These are phyloP conservation scores for Orthosia cruda DNA, from an alignment of 2,888 invertebrate species.

Conservation along the genomic window DNA sequence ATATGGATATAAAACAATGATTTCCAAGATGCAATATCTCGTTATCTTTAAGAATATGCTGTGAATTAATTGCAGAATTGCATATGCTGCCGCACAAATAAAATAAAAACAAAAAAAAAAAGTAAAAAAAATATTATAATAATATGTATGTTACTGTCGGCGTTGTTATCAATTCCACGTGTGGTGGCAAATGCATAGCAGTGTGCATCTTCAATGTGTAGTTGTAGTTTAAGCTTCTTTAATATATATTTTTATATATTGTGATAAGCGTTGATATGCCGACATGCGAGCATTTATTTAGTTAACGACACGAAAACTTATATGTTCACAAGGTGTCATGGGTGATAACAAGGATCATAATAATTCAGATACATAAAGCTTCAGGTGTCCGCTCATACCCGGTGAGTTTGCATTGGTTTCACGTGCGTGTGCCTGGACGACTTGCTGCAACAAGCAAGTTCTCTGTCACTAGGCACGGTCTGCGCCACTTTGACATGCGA, in stretches of 20 bases:
- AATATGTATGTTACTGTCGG: constrained; percentile 79
- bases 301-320: constrained; percentile 84
- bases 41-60: constrained; percentile 86
- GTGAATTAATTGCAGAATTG: constrained; percentile 88
- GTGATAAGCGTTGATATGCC: constrained; percentile 92
- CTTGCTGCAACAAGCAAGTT: constrained; percentile 90
- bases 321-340: constrained; percentile 82
- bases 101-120: constrained; percentile 81
- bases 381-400: constrained; percentile 67
- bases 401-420: constrained; percentile 68
- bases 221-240: constrained; percentile 91
- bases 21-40: constrained; percentile 84
- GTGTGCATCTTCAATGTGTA: constrained; percentile 90
- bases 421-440: constrained; percentile 88
- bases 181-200: constrained; percentile 90
- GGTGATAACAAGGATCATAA: constrained; percentile 80
- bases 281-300: constrained; percentile 91
- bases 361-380: constrained; percentile 61
- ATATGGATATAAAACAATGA: constrained; percentile 73
- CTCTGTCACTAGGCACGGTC: constrained; percentile 85
- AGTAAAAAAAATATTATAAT: constrained; percentile 71
- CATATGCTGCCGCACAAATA: constrained; percentile 91
- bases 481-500: constrained; percentile 84
- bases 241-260: constrained; percentile 92
- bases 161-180: constrained; percentile 84